Percentiles rank a stretch among this genome's conserved stretches.
Conservation (phyloP, 2,888 invertebrate species). For the Polymixis lichenea region DNA sequence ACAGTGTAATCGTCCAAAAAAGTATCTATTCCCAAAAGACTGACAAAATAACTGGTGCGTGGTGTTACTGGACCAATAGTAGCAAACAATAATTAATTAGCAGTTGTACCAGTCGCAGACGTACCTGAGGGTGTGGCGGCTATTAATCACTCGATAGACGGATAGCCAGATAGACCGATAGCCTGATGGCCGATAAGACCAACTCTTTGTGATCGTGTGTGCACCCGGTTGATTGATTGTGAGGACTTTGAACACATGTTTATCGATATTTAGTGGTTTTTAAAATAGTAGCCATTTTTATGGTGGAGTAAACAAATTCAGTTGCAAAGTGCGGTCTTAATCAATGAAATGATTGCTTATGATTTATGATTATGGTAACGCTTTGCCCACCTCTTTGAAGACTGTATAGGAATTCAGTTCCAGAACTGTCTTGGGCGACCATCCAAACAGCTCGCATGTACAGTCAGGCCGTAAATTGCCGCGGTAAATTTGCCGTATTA, state of each 20-base stretch:
- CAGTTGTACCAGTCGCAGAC: constrained; percentile 50
- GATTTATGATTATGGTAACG: neutral
- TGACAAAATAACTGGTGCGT: constrained; percentile 22
- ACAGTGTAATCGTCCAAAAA: neutral
- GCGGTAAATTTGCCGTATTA: neutral
- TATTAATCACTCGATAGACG: constrained; percentile 76
- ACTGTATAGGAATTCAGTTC: too few species aligned
- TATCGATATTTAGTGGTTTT: constrained; percentile 1
- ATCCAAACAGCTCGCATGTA: neutral
- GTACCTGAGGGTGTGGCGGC: constrained; percentile 71
- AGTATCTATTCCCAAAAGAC: constrained; percentile 6
- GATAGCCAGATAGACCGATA: constrained; percentile 38
- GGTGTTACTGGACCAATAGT: constrained; percentile 35
- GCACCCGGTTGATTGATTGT: constrained; percentile 66
- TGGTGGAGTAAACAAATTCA: neutral
- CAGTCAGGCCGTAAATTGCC: too few species aligned
- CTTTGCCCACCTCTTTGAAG: too few species aligned
- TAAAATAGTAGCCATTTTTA: neutral
- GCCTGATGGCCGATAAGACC: constrained; percentile 45
- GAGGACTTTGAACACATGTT: neutral
- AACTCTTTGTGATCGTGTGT: constrained; percentile 68
- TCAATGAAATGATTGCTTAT: neutral
- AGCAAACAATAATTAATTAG: constrained; percentile 75
- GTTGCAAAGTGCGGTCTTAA: neutral
- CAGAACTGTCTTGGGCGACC: too few species aligned